phyloP scores from a whole-genome alignment of 2,888 invertebrate species.

The Cordilura impudica region DNA sequence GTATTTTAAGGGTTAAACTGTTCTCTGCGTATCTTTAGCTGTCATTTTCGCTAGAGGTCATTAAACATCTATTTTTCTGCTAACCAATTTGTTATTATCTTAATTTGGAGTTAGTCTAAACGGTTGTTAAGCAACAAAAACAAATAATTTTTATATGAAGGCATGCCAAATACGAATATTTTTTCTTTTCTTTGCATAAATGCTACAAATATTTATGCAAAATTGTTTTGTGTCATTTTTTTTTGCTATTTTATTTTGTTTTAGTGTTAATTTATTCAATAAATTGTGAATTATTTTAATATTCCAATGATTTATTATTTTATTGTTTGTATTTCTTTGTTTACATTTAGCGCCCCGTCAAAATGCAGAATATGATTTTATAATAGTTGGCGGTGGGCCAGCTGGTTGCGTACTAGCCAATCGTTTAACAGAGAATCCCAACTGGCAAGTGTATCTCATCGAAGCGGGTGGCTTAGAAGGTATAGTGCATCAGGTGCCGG shows the following conservation, averaged over 20 bases:
- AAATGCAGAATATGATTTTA: slow-evolving; percentile 86
- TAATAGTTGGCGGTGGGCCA: slow-evolving; percentile 90
- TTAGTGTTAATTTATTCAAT: neutral
- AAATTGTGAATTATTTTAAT: too few species aligned
- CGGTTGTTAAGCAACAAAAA: too few species aligned
- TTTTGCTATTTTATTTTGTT: too few species aligned
- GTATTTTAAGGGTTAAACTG: too few species aligned
- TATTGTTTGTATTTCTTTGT: slow-evolving; percentile 20
- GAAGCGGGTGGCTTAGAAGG: slow-evolving; percentile 79
- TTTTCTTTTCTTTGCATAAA: neutral
- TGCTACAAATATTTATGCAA: neutral
- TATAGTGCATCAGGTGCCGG: slow-evolving; percentile 73
- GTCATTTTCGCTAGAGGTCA: too few species aligned
- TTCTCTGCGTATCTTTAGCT: too few species aligned
- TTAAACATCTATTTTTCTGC: too few species aligned
- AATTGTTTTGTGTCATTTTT: too few species aligned
- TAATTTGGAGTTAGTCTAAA: too few species aligned
- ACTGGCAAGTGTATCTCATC: slow-evolving; percentile 79
- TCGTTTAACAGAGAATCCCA: slow-evolving; percentile 76
- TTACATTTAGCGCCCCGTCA: slow-evolving; percentile 81
- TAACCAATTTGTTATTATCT: too few species aligned
- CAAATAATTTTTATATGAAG: too few species aligned
- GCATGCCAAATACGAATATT: too few species aligned
- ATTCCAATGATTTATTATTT: neutral
- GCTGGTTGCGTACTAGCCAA: slow-evolving; percentile 82